Conservation (phyloP, 2,113 vertebrate species). For the Eupsittula cactorum region DNA sequence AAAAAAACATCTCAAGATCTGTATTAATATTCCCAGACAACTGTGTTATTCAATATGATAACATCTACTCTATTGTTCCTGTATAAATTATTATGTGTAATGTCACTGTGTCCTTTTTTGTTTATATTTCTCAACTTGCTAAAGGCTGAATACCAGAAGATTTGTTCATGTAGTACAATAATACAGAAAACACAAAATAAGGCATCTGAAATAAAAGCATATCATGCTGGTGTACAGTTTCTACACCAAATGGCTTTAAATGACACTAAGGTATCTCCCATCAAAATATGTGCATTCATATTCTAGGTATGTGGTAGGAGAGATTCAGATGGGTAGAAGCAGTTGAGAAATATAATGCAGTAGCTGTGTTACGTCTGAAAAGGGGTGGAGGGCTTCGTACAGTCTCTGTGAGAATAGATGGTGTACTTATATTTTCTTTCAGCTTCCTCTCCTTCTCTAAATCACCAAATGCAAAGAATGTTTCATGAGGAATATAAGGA, state of each 20-base stretch:
- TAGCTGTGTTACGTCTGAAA: not conserved
- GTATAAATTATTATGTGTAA: not conserved
- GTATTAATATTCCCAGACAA: not conserved
- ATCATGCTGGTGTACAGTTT: not conserved
- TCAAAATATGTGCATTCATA: not conserved
- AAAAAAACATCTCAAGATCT: not conserved
- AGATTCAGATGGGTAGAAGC: not conserved
- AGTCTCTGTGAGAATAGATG: not conserved
- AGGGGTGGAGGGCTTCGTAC: not conserved
- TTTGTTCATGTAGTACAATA: not conserved
- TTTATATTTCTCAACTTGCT: conserved; percentile 57
- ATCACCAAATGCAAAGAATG: not conserved
- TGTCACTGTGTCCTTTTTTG: not conserved
- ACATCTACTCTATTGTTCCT: not conserved
- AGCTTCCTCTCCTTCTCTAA: not conserved
- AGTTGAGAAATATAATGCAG: conserved; percentile 55
- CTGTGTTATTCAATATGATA: not conserved
- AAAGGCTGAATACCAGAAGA: not conserved
- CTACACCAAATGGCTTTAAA: not conserved
- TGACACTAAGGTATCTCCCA: not conserved
- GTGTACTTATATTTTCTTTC: not conserved
- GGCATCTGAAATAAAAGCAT: not conserved
- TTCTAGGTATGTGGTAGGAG: not conserved
- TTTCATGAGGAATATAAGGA: not conserved
- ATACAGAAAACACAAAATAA: not conserved